Conservation (phyloP, 2,888 invertebrate genomes). For the Tenthredo scrophulariae region DNA sequence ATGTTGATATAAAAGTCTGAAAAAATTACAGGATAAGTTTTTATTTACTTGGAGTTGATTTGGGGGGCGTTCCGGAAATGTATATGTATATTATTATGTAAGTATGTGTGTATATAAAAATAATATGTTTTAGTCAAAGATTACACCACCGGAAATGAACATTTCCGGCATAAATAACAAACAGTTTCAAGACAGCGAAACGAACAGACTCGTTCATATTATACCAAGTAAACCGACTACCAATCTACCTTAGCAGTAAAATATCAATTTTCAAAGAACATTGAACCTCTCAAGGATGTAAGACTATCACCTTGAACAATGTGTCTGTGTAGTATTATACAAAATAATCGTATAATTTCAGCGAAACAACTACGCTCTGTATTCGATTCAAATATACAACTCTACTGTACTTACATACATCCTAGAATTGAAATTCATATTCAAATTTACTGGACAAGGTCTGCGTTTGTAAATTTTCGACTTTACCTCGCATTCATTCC, state of each 20-base stretch:
- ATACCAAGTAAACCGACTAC: neutral
- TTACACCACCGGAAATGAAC: slow-evolving; percentile 43
- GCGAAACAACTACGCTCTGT: neutral
- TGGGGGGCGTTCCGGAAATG: neutral
- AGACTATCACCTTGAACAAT: slow-evolving; percentile 5
- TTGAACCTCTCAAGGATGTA: neutral
- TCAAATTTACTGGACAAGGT: neutral
- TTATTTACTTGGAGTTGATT: no score
- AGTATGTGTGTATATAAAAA: neutral
- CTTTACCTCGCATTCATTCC: neutral
- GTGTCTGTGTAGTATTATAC: neutral
- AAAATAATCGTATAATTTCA: neutral
- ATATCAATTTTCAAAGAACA: slow-evolving; percentile 41
- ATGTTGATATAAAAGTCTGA: no score
- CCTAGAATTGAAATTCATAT: neutral
- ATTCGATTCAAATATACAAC: neutral
- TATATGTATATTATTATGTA: neutral
- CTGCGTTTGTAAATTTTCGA: neutral
- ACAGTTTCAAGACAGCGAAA: slow-evolving; percentile 25
- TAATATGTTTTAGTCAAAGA: neutral
- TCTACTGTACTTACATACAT: neutral
- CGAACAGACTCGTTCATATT: neutral
- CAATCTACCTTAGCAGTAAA: neutral
- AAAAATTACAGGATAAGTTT: no score
- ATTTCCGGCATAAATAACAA: slow-evolving; percentile 47